A percentile compares a stretch with the other conserved stretches of the same genome.
These are phyloP conservation scores for Orthosia gracilis DNA, from an alignment of 2,888 invertebrate genomes.

Conservation along the genomic window DNA sequence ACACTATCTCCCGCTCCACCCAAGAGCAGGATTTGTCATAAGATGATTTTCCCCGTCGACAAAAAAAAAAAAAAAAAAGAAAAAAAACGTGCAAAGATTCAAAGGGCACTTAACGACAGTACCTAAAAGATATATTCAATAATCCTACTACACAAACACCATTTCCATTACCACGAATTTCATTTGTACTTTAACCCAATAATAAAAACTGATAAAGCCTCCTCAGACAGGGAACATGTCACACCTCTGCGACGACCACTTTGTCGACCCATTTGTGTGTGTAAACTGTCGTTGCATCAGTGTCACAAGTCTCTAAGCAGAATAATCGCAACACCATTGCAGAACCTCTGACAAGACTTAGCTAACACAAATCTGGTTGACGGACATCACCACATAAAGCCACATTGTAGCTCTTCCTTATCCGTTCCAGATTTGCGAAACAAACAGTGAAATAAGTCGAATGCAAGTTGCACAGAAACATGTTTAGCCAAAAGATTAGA, in stretches of 20 bases:
- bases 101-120: not conserved
- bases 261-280: too few relatives aligned
- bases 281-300: too few relatives aligned
- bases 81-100: too few relatives aligned
- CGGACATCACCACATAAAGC: conserved; percentile 1
- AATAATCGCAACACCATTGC: conserved; percentile 5
- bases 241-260: not conserved
- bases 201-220: not conserved
- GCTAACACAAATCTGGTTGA: conserved; percentile 9
- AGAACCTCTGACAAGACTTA: conserved; percentile 1
- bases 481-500: conserved; percentile 34
- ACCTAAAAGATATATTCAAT: not conserved
- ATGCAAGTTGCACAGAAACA: conserved; percentile 42
- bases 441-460: conserved; percentile 2
- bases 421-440: conserved; percentile 44
- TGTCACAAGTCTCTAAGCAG: not conserved
- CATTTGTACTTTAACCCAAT: not conserved
- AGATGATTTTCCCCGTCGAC: too few relatives aligned
- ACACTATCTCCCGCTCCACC: too few relatives aligned
- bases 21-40: too few relatives aligned
- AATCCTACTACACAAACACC: not conserved
- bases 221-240: not conserved
- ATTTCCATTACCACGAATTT: not conserved
- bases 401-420: conserved; percentile 31
- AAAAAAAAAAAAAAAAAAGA: too few relatives aligned